Evolutionary conservation across 2,113 vertebrate species (phyloP).

Genomic region (Steatornis caripensis): DNA sequence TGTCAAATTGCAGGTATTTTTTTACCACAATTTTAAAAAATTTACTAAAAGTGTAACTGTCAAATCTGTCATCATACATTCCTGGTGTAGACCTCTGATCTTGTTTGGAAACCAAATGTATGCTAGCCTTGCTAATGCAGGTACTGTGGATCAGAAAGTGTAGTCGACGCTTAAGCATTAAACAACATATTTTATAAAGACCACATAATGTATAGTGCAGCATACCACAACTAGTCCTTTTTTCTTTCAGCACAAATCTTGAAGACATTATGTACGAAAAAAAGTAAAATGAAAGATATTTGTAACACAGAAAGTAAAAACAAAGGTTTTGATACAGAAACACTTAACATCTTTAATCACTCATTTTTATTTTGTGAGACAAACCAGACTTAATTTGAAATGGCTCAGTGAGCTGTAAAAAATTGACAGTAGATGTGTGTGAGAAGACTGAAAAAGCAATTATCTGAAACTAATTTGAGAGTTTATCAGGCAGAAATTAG

Average conservation of each 20-base stretch:
- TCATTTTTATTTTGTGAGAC: conserved; percentile 38
- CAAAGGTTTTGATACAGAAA: neutral
- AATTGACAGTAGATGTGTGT: conserved; percentile 48
- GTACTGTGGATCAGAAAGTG: neutral
- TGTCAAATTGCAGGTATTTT: neutral
- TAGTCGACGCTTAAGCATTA: too few species aligned
- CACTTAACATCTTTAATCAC: conserved; percentile 16
- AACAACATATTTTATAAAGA: neutral
- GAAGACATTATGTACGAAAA: neutral
- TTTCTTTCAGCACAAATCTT: neutral
- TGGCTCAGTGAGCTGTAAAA: conserved; percentile 52
- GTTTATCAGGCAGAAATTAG: conserved; percentile 63
- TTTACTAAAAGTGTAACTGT: neutral
- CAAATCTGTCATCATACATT: neutral
- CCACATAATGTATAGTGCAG: neutral
- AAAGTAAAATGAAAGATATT: neutral
- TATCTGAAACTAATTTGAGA: conserved; percentile 62
- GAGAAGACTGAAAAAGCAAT: conserved; percentile 52
- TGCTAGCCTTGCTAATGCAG: accelerated
- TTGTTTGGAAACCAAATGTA: neutral
- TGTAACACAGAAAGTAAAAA: neutral
- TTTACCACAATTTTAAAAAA: neutral
- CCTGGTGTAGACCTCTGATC: neutral
- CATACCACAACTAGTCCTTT: neutral
- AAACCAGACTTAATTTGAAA: conserved; percentile 54